A percentile compares a stretch with the other conserved stretches of the same genome.
phyloP scores from a whole-genome alignment of 1,140 invertebrate genomes.

The Sitophilus oryzae region DNA sequence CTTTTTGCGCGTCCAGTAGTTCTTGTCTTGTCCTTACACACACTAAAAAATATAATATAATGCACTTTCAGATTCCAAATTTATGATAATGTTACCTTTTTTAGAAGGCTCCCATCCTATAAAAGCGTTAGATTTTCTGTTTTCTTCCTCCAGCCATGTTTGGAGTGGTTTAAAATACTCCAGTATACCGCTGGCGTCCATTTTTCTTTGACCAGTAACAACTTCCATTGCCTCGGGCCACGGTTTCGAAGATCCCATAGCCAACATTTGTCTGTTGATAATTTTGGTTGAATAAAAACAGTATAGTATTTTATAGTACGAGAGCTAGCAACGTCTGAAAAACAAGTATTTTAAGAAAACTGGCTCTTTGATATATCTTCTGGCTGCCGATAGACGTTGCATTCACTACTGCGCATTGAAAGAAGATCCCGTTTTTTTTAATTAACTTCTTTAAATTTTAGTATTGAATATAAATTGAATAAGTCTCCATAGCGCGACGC shows the following conservation, averaged over 20 bases:
- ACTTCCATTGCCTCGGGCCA: constrained; percentile 79
- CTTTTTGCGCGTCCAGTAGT: neutral
- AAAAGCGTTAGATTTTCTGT: constrained; percentile 60
- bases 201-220: constrained; percentile 67
- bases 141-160: constrained; percentile 71
- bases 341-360: too few relatives aligned
- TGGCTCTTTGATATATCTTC: too few relatives aligned
- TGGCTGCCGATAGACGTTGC: too few relatives aligned
- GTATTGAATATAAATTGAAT: too few relatives aligned
- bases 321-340: too few relatives aligned
- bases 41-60: neutral
- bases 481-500: too few relatives aligned
- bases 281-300: neutral
- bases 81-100: constrained; percentile 8
- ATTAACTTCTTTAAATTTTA: too few relatives aligned
- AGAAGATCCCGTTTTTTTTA: constrained; percentile 9
- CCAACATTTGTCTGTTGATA: constrained; percentile 63
- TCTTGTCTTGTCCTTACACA: neutral
- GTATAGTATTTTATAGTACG: too few relatives aligned
- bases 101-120: constrained; percentile 64
- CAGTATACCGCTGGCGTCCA: constrained; percentile 66
- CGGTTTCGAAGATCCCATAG: constrained; percentile 70
- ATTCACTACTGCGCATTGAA: too few relatives aligned
- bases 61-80: neutral
- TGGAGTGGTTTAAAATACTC: constrained; percentile 72